Conservation (phyloP, 2,888 invertebrate genomes). For the Onchidella celtica region DNA sequence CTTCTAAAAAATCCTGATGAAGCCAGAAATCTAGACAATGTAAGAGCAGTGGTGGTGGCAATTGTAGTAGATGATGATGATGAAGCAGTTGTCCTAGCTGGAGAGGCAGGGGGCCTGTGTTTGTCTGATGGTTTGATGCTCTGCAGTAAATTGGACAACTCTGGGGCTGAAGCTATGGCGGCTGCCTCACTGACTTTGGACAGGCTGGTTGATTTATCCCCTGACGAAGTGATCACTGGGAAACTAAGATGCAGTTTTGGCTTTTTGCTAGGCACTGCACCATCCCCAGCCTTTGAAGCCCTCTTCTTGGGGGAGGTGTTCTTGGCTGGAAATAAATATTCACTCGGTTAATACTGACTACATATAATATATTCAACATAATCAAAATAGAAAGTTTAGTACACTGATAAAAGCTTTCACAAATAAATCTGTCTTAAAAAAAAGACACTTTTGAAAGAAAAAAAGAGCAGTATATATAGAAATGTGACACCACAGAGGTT, state of each 20-base stretch:
- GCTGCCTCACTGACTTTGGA: conserved; percentile 46
- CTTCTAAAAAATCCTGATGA: conserved; percentile 38
- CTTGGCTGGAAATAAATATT: conserved; percentile 30
- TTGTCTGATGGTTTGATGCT: conserved; percentile 34
- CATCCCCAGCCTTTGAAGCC: background rate
- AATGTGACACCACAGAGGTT: too few species aligned
- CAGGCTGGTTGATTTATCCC: background rate
- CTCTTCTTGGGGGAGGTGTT: conserved; percentile 26
- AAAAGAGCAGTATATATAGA: too few species aligned
- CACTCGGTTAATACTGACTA: too few species aligned
- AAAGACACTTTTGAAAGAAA: too few species aligned
- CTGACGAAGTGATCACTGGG: conserved; percentile 13
- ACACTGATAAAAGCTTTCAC: too few species aligned
- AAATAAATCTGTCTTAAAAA: too few species aligned
- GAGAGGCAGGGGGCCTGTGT: background rate
- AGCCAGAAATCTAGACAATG: conserved; percentile 34
- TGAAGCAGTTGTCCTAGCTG: background rate
- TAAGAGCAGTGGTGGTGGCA: conserved; percentile 25
- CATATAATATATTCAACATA: too few species aligned
- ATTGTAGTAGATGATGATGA: conserved; percentile 1
- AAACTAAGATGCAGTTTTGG: conserved; percentile 29
- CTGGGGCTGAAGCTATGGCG: conserved; percentile 51
- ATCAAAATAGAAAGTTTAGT: too few species aligned
- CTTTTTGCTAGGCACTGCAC: conserved; percentile 8
- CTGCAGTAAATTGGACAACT: conserved; percentile 52